Conservation (phyloP, 2,797 vertebrate genomes). For the Saxicola maurus region DNA sequence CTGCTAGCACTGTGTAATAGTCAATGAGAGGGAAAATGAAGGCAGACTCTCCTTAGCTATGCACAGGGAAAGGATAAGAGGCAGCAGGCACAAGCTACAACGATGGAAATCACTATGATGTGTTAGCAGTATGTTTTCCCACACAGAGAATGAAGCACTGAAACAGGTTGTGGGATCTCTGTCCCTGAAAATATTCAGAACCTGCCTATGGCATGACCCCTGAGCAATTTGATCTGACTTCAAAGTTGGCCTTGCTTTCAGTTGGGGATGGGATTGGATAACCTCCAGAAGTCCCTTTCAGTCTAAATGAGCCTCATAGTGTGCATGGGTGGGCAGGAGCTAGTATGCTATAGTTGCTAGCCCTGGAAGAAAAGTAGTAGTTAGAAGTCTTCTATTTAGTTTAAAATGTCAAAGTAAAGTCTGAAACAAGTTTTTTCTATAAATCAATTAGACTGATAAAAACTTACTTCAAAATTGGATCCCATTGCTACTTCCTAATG, state of each 20-base stretch:
- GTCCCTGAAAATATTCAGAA: background rate
- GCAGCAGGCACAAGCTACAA: background rate
- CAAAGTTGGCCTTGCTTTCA: background rate
- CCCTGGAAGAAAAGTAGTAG: background rate
- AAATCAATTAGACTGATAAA: background rate
- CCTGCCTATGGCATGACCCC: background rate
- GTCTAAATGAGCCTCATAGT: background rate
- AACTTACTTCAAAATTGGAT: background rate
- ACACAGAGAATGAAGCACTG: background rate
- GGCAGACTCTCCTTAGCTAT: background rate
- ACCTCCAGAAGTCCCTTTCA: slow-evolving; percentile 26
- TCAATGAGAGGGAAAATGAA: background rate
- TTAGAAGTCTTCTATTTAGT: background rate
- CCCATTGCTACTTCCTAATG: background rate
- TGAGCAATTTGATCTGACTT: slow-evolving; percentile 14
- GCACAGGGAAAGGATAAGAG: background rate
- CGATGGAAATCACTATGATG: background rate
- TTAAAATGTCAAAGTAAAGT: background rate
- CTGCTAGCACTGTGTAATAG: background rate
- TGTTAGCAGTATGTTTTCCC: background rate
- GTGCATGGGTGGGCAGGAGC: background rate
- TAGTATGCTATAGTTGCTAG: background rate
- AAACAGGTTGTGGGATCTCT: background rate
- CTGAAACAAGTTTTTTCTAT: background rate
- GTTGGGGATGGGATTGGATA: background rate